These are phyloP conservation scores for Rhaphigaster nebulosa DNA, from an alignment of 2,888 invertebrate genomes.

Conservation along the genomic window DNA sequence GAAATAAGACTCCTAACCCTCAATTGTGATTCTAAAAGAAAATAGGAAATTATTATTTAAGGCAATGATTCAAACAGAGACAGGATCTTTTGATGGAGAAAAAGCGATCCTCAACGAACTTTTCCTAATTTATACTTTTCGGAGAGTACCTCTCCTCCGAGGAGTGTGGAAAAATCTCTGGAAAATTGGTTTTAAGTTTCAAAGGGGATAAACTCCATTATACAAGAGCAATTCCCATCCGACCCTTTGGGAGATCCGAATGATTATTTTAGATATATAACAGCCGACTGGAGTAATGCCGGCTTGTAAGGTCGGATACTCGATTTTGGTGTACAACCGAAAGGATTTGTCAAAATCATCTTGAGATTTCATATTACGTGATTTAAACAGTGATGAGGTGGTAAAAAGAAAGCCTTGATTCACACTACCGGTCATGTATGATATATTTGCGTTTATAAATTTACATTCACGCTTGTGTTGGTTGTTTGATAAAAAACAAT, in stretches of 20 bases:
- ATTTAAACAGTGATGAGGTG: neutral
- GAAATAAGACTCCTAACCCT: neutral
- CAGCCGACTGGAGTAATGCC: too few species aligned
- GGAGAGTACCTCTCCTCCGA: neutral
- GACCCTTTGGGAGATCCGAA: neutral
- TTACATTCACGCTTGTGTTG: too few species aligned
- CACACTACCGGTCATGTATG: neutral
- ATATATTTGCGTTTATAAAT: too few species aligned
- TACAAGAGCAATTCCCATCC: neutral
- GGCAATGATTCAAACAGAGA: neutral
- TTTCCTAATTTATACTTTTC: neutral
- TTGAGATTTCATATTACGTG: neutral
- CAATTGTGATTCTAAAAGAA: neutral
- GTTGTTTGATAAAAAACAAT: too few species aligned
- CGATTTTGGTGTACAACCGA: neutral
- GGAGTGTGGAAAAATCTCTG: neutral
- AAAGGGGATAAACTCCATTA: neutral
- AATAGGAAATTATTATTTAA: neutral
- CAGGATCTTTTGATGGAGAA: neutral
- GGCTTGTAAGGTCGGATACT: neutral
- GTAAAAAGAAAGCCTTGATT: neutral
- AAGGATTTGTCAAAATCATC: neutral
- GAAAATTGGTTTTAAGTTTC: constrained; percentile 30
- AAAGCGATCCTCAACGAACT: neutral
- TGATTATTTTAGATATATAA: neutral